Percentiles rank a stretch among this genome's conserved stretches.
phyloP scores from a whole-genome alignment of 2,113 vertebrate species.

The Salvelinus alpinus region DNA sequence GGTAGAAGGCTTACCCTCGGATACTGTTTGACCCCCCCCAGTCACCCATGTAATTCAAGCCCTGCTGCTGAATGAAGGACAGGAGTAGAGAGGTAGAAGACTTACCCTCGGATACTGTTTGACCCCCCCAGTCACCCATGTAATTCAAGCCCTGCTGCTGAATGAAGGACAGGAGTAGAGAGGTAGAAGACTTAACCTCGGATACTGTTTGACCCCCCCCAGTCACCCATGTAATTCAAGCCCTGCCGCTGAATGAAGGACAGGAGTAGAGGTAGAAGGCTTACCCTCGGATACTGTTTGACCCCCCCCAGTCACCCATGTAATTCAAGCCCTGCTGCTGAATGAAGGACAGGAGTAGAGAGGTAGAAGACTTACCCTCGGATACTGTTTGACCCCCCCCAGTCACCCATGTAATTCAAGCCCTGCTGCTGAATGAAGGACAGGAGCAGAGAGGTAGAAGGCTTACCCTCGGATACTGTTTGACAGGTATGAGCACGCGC shows the following conservation, averaged over 20 bases:
- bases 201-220: constrained; percentile 86
- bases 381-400: constrained; percentile 86
- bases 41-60: too few relatives aligned
- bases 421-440: constrained; percentile 34
- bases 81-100: not conserved
- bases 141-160: constrained; percentile 18
- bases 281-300: constrained; percentile 97
- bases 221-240: too few relatives aligned
- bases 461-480: constrained; percentile 95
- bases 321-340: constrained; percentile 19
- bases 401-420: too few relatives aligned
- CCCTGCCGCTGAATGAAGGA: constrained; percentile 34
- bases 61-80: constrained; percentile 29
- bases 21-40: constrained; percentile 84
- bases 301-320: constrained; percentile 52
- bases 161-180: constrained; percentile 11
- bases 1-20: constrained; percentile 83
- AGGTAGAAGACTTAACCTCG: constrained; percentile 81
- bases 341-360: constrained; percentile 11
- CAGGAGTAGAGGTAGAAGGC: constrained; percentile 12
- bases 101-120: constrained; percentile 97
- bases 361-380: constrained; percentile 81
- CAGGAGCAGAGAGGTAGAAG: not conserved
- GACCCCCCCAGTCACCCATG: constrained; percentile 54
- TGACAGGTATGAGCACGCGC: constrained; percentile 96